Percentiles rank a stretch among this genome's conserved stretches.
Conservation (phyloP, 1,140 invertebrate species). For the Scaptomyza pallida region DNA sequence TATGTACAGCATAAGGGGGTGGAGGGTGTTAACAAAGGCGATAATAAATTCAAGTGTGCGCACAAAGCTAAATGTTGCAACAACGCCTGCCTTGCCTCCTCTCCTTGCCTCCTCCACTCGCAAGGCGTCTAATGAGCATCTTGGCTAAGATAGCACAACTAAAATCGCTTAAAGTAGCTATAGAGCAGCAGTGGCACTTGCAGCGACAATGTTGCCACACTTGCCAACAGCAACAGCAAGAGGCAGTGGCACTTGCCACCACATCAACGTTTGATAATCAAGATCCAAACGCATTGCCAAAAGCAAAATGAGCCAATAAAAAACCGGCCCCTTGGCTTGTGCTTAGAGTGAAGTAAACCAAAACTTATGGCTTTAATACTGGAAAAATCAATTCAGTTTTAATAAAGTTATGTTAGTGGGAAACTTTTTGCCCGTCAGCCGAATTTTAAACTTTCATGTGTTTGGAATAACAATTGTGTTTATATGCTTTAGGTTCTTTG, state of each 20-base stretch:
- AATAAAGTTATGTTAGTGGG: too few species aligned
- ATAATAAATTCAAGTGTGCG: slow-evolving; percentile 29
- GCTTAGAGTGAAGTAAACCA: too few species aligned
- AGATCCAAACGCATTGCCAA: slow-evolving; percentile 12
- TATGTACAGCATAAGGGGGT: too few species aligned
- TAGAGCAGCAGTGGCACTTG: slow-evolving; percentile 14
- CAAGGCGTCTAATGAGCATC: slow-evolving; percentile 29
- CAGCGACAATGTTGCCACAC: slow-evolving; percentile 15
- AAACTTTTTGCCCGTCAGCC: too few species aligned
- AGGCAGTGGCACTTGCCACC: slow-evolving; percentile 5
- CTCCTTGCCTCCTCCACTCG: too few species aligned
- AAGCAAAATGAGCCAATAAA: not conserved
- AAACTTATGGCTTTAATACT: too few species aligned
- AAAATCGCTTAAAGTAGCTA: slow-evolving; percentile 5
- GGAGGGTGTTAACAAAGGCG: slow-evolving; percentile 24
- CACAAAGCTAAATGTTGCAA: slow-evolving; percentile 18
- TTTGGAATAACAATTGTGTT: too few species aligned
- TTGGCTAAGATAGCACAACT: slow-evolving; percentile 35
- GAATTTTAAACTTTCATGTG: too few species aligned
- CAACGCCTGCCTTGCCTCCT: slow-evolving; percentile 6
- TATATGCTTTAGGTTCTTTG: too few species aligned
- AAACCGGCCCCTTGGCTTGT: not conserved
- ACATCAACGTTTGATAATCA: slow-evolving; percentile 24
- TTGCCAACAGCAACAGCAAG: not conserved
- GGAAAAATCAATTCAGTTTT: too few species aligned